A percentile compares a stretch with the other conserved stretches of the same genome.
phyloP scores from a whole-genome alignment of 2,888 invertebrate species.

The Brachyopa scutellaris region DNA sequence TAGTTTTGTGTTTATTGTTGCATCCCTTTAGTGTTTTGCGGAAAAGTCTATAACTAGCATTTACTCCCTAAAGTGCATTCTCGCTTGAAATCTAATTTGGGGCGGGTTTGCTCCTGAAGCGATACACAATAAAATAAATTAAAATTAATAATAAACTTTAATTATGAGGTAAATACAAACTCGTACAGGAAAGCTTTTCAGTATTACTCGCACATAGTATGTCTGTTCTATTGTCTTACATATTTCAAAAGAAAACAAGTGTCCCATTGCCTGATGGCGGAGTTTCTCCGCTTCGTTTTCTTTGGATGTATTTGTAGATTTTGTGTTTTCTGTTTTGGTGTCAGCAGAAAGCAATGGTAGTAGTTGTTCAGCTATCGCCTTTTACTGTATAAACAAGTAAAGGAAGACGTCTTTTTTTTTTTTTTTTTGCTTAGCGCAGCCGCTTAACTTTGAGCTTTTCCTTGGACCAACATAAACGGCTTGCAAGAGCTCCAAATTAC shows the following conservation, averaged over 20 bases:
- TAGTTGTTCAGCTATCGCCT: neutral
- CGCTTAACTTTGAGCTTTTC: slow-evolving; percentile 52
- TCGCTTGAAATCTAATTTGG: neutral
- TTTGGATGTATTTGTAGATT: neutral
- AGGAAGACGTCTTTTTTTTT: neutral
- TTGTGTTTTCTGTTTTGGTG: neutral
- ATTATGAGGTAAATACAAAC: slow-evolving; percentile 63
- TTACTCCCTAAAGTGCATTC: slow-evolving; percentile 25
- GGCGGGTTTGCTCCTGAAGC: too few relatives aligned
- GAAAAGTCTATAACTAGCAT: slow-evolving; percentile 4
- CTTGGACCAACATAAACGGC: slow-evolving; percentile 32
- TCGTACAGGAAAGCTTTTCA: slow-evolving; percentile 63
- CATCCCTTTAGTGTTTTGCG: slow-evolving; percentile 14
- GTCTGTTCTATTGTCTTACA: slow-evolving; percentile 58
- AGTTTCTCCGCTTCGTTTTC: slow-evolving; percentile 26
- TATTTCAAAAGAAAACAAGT: slow-evolving; percentile 61
- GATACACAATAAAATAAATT: slow-evolving; percentile 37
- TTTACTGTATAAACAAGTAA: neutral
- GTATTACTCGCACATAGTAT: slow-evolving; percentile 22
- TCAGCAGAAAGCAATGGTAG: neutral
- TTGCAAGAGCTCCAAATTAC: slow-evolving; percentile 55
- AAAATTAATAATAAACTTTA: slow-evolving; percentile 63
- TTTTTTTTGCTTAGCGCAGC: slow-evolving; percentile 35
- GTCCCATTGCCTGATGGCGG: slow-evolving; percentile 61
- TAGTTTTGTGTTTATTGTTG: too few relatives aligned